Percentiles rank a stretch among this genome's conserved stretches.
phyloP scores from a whole-genome alignment of 2,797 vertebrate genomes.

The Leptatherina wallacei region DNA sequence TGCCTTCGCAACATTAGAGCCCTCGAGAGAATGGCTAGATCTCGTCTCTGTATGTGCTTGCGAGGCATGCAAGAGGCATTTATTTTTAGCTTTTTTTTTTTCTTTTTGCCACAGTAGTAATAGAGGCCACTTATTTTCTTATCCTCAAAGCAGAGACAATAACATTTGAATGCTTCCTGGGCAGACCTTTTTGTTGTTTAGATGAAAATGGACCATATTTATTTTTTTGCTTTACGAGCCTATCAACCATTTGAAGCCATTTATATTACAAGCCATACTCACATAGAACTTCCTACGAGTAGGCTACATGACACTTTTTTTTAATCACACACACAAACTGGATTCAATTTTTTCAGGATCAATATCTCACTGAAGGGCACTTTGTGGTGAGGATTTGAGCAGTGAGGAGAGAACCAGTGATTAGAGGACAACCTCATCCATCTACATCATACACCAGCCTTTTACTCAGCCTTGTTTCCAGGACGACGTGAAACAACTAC shows the following conservation, averaged over 20 bases:
- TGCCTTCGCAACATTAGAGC: slow-evolving; percentile 22
- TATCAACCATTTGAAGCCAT: neutral
- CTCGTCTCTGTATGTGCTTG: slow-evolving; percentile 10
- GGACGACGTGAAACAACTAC: neutral
- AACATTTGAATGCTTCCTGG: neutral
- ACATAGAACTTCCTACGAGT: neutral
- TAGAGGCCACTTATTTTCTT: neutral
- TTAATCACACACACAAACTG: neutral
- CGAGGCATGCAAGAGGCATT: slow-evolving; percentile 4
- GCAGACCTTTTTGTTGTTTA: neutral
- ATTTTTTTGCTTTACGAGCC: neutral
- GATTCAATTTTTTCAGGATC: neutral
- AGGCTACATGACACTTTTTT: neutral
- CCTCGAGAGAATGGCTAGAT: slow-evolving; percentile 21
- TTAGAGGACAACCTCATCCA: neutral
- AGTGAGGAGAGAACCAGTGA: neutral
- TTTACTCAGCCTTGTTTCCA: neutral
- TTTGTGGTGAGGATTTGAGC: neutral
- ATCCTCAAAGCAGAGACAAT: neutral
- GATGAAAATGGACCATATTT: neutral
- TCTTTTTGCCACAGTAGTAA: neutral
- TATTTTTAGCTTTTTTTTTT: slow-evolving; percentile 20
- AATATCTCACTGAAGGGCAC: neutral
- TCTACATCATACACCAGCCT: neutral
- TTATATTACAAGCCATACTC: neutral